Percentiles rank a stretch among this genome's conserved stretches.
Evolutionary conservation across 1,140 invertebrate genomes (phyloP).

Genomic region (Bombyx mandarina): DNA sequence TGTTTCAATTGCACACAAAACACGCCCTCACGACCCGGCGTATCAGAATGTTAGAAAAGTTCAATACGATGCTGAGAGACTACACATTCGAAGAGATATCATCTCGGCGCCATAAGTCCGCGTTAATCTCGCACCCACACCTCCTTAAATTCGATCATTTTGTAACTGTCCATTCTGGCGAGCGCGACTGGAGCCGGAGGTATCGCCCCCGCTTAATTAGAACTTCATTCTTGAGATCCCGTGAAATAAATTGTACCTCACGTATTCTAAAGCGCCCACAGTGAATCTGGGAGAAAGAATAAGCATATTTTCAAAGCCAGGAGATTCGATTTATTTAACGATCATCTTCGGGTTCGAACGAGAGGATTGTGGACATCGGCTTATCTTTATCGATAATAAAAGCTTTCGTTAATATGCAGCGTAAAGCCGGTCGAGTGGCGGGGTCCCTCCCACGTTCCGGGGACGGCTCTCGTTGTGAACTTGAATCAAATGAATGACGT

Average conservation of each 20-base stretch:
- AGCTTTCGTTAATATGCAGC: slow-evolving; percentile 26
- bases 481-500: slow-evolving; percentile 66
- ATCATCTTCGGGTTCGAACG: slow-evolving; percentile 23
- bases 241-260: slow-evolving; percentile 48
- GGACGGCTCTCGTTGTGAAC: slow-evolving; percentile 51
- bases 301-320: slow-evolving; percentile 29
- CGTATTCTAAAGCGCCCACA: slow-evolving; percentile 37
- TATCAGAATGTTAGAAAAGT: slow-evolving; percentile 66
- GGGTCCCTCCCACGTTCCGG: slow-evolving; percentile 44
- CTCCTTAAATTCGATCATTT: slow-evolving; percentile 42
- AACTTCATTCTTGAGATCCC: slow-evolving; percentile 44
- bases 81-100: slow-evolving; percentile 32
- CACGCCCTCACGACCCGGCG: slow-evolving; percentile 48
- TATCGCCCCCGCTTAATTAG: slow-evolving; percentile 52
- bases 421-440: slow-evolving; percentile 24
- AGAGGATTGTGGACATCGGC: slow-evolving; percentile 19
- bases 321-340: slow-evolving; percentile 53
- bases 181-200: slow-evolving; percentile 34
- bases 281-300: slow-evolving; percentile 53
- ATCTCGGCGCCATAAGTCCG: slow-evolving; percentile 48
- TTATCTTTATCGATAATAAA: slow-evolving; percentile 48
- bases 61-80: slow-evolving; percentile 28
- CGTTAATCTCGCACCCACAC: slow-evolving; percentile 12
- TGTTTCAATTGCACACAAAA: slow-evolving; percentile 62
- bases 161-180: slow-evolving; percentile 31